Base-by-base conservation (phyloP, 2,797 vertebrate species). In the Brotula barbata region DNA sequence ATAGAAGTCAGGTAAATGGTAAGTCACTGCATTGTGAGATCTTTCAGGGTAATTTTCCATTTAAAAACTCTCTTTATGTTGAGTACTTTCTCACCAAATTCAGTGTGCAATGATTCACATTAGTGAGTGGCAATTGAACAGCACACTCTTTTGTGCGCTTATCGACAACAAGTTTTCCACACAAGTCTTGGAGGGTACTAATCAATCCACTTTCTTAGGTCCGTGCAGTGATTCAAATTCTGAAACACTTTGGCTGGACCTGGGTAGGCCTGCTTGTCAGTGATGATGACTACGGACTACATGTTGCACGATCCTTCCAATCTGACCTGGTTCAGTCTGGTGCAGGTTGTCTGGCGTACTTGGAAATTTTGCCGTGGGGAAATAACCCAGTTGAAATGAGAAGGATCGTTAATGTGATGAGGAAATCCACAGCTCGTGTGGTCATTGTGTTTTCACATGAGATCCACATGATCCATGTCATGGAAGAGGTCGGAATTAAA, bases 191-290 rank as follows among this genome's bases (percentile, higher is more conserved):
- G 1, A 42, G 5, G 3, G 12, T 6, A 19, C 12, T 58, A 19
- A 61, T 58, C 33, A 6, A 6, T 49, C 2, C 5, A 10, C n/a
- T 28, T 3, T 47, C 1, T 50, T 3, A 82, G 79, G 79, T 84
- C 3, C 77, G 9, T 36, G 82, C 82, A 0, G 83, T 90, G 68
- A 74, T 89, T 19, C 83, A 85, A 77, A 89, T 91, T 20, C 45
- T 91, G 0, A 84, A 76, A 44, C 77, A 33, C 42, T 91, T 89
- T 23, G 44, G 79, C 3, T 90, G 89, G 90, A 89, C 83, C 1
- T 91, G 89, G 90, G 80, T 74, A 0, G 89, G 90, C 13, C 78
- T 88, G 2, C 42, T 91, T 12, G 77, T 87, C 54, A 90, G 84
- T 60, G 72, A 88, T 51, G 87, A 90, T 60, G 89, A 90, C 45